These are phyloP conservation scores for Danio choprae DNA, from an alignment of 2,797 vertebrate species.

Conservation along the genomic window DNA sequence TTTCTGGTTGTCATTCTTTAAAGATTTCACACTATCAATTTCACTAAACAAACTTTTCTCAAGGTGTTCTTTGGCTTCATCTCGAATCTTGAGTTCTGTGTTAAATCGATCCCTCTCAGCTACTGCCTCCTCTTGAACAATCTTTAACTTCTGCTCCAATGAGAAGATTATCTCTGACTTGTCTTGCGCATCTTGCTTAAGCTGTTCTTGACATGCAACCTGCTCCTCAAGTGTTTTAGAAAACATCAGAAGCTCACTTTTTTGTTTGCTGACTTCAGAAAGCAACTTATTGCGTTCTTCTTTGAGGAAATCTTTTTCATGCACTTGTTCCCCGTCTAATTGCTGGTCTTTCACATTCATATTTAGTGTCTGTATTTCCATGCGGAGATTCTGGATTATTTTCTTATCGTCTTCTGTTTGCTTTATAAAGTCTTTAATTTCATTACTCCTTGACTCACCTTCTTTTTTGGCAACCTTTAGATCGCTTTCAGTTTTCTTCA, in stretches of 20 bases:
- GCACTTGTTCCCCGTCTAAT: slow-evolving; percentile 71
- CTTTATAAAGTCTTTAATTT: slow-evolving; percentile 77
- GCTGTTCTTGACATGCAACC: slow-evolving; percentile 64
- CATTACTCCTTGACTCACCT: slow-evolving; percentile 72
- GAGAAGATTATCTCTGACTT: slow-evolving; percentile 75
- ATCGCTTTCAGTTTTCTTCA: slow-evolving; percentile 73
- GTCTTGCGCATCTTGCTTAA: slow-evolving; percentile 69
- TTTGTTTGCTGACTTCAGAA: slow-evolving; percentile 76
- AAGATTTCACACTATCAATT: slow-evolving; percentile 71
- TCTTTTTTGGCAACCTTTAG: slow-evolving; percentile 72
- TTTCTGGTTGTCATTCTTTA: slow-evolving; percentile 71
- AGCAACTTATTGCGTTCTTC: slow-evolving; percentile 82
- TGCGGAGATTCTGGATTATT: slow-evolving; percentile 78
- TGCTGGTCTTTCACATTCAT: slow-evolving; percentile 70
- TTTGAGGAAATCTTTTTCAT: slow-evolving; percentile 82
- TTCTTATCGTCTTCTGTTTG: slow-evolving; percentile 76
- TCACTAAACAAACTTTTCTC: slow-evolving; percentile 75
- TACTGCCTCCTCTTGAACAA: slow-evolving; percentile 67
- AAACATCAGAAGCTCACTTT: slow-evolving; percentile 72
- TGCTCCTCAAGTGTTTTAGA: slow-evolving; percentile 74
- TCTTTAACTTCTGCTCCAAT: slow-evolving; percentile 75
- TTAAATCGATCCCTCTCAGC: slow-evolving; percentile 72
- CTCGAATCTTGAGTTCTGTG: slow-evolving; percentile 71
- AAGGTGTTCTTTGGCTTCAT: slow-evolving; percentile 73
- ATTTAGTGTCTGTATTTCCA: slow-evolving; percentile 77